Percentiles rank a stretch among this genome's conserved stretches.
Conservation (phyloP, 2,888 invertebrate species). For the Pseudococcus longispinus region DNA sequence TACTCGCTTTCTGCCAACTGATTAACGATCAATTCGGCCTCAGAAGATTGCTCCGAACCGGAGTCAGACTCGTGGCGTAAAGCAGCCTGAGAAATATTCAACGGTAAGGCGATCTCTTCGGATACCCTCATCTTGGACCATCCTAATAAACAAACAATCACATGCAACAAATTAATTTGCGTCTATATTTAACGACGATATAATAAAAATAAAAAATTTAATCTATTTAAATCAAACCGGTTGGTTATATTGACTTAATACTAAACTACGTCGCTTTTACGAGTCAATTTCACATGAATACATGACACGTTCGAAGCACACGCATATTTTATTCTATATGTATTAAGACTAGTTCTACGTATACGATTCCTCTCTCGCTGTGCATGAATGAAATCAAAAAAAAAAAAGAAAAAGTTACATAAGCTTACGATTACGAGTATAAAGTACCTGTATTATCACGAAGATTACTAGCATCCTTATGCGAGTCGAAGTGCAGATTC, state of each 20-base stretch:
- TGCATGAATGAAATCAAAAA: not conserved
- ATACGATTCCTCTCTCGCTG: too few relatives aligned
- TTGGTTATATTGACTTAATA: not conserved
- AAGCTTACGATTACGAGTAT: not conserved
- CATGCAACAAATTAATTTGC: not conserved
- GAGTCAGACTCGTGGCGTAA: slow-evolving; percentile 63
- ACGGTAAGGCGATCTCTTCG: slow-evolving; percentile 60
- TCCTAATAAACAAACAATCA: slow-evolving; percentile 58
- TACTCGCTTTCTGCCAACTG: slow-evolving; percentile 54
- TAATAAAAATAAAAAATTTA: not conserved
- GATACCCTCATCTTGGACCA: slow-evolving; percentile 60
- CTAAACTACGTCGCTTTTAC: not conserved
- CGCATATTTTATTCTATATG: not conserved
- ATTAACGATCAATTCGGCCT: slow-evolving; percentile 42
- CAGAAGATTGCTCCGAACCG: slow-evolving; percentile 63
- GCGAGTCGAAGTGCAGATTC: slow-evolving; percentile 68
- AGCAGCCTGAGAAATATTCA: slow-evolving; percentile 64
- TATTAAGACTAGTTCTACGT: not conserved
- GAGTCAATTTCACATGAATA: slow-evolving; percentile 15
- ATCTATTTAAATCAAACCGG: not conserved
- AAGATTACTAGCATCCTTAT: slow-evolving; percentile 69
- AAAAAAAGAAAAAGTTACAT: not conserved
- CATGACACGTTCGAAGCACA: slow-evolving; percentile 7
- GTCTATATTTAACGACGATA: not conserved
- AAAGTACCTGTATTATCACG: slow-evolving; percentile 68